Conservation (phyloP, 2,888 invertebrate species). For the Ophion ventricosus region DNA sequence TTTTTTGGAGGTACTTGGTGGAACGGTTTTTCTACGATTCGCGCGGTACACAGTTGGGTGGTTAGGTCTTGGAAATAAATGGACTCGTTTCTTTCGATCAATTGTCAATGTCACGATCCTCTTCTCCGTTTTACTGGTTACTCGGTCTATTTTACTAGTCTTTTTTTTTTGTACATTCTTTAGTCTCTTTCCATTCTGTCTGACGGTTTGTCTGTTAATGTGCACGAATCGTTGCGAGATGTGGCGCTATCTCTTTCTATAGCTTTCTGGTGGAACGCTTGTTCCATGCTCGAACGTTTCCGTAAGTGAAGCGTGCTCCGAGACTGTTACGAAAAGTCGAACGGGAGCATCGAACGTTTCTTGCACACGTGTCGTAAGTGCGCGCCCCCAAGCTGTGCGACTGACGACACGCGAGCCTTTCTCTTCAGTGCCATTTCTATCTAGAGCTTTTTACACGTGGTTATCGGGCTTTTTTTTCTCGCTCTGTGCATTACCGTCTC, state of each 20-base stretch:
- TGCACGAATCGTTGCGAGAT: not conserved
- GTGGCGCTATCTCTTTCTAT: slow-evolving; percentile 19
- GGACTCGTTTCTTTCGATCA: slow-evolving; percentile 36
- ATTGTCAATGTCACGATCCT: slow-evolving; percentile 1
- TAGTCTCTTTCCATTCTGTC: slow-evolving; percentile 6
- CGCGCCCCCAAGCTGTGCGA: not conserved
- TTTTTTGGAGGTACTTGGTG: too few relatives aligned
- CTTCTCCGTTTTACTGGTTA: not conserved
- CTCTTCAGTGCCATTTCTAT: slow-evolving; percentile 48
- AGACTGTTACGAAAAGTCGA: slow-evolving; percentile 56
- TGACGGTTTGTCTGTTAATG: slow-evolving; percentile 3
- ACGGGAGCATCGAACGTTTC: slow-evolving; percentile 60
- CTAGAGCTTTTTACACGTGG: slow-evolving; percentile 19
- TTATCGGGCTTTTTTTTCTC: slow-evolving; percentile 13
- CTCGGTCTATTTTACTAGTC: not conserved
- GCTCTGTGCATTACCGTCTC: not conserved
- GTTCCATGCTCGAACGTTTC: slow-evolving; percentile 54
- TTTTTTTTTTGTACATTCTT: slow-evolving; percentile 17
- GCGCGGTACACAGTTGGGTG: not conserved
- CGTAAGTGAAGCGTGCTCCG: slow-evolving; percentile 56
- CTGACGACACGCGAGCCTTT: slow-evolving; percentile 53
- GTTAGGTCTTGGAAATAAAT: not conserved
- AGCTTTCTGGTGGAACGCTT: slow-evolving; percentile 5
- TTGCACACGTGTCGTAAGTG: slow-evolving; percentile 30
- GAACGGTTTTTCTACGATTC: not conserved